Conservation (phyloP, 1,140 invertebrate species). For the Stegodyphus dumicola region DNA sequence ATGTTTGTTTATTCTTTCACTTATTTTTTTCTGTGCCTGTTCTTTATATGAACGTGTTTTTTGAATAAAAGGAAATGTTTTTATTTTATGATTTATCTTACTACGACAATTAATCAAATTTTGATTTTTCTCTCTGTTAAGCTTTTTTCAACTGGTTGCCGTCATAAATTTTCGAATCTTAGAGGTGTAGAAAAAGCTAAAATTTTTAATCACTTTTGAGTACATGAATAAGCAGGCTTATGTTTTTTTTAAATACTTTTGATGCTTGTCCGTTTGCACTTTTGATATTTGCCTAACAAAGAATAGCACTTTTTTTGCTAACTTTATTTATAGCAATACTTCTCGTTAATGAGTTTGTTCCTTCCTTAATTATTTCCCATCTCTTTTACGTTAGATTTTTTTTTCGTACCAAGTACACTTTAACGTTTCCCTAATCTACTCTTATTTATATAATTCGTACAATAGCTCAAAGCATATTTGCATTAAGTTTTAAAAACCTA, state of each 20-base stretch:
- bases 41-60: constrained; percentile 22
- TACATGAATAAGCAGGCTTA: not conserved
- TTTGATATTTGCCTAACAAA: too few relatives aligned
- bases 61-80: constrained; percentile 22
- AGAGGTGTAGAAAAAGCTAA: constrained; percentile 12
- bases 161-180: constrained; percentile 31
- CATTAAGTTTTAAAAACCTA: too few relatives aligned
- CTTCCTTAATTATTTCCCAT: constrained; percentile 17
- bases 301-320: too few relatives aligned
- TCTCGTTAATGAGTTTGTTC: constrained; percentile 8
- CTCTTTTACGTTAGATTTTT: not conserved
- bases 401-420: too few relatives aligned
- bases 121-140: constrained; percentile 1
- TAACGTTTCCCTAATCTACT: too few relatives aligned
- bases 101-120: constrained; percentile 42
- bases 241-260: too few relatives aligned
- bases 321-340: too few relatives aligned
- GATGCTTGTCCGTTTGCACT: too few relatives aligned
- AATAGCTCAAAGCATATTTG: too few relatives aligned
- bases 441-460: too few relatives aligned
- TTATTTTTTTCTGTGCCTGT: constrained; percentile 11
- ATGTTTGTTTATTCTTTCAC: constrained; percentile 53
- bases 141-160: not conserved
- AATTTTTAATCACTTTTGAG: constrained; percentile 44
- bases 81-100: constrained; percentile 41